Evolutionary conservation across 2,888 invertebrate species (phyloP), one percentile per base, ranked within the genome.

Genomic region (Tolmerus cingulatus): DNA sequence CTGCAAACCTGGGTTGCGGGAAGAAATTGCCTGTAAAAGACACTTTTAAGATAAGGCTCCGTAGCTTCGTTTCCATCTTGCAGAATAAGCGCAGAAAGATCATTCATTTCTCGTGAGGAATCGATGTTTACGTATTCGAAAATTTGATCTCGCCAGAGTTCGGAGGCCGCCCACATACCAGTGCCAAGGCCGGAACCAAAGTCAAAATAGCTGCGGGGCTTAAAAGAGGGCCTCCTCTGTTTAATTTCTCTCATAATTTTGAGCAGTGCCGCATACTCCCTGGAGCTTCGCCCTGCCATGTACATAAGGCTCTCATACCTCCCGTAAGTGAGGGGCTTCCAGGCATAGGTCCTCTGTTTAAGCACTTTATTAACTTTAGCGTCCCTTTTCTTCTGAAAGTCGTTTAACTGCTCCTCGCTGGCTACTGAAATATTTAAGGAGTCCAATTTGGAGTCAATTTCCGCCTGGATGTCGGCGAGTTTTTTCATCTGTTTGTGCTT

Each of bases 181-280:
- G 97, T 96, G 0, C 98, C 98, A 5, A 97, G 93, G 0, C 99
- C 99, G 5, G 98, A 97, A 0, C 98, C 99, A 92, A 97, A 98
- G 93, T 99, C 98, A 90, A 98, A 96, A 89, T 97, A 94, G 66
- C 94, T 94, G 87, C 94, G 93, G 0, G 98, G 98, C 87, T 93
- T 93, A 91, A 96, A 98, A 23, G 94, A 91, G 0, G 94, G 93
- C 91, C 96, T 94, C 86, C 95, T 93, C 57, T 91, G 91, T 82
- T 93, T 93, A 86, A 98, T 96, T 93, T 98, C 98, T 74, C 94
- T 93, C 66, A 98, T 94, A 82, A 98, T 94, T 90, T 94, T 94
- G 55, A 93, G 90, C 55, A 97, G 90, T 3, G 95, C 94, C 0
- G 96, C 95, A 93, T 96, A 98, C 89, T 98, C 97, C 0, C 95